Conservation (phyloP, 2,888 invertebrate genomes). For the Amphipyra tragopoginis region DNA sequence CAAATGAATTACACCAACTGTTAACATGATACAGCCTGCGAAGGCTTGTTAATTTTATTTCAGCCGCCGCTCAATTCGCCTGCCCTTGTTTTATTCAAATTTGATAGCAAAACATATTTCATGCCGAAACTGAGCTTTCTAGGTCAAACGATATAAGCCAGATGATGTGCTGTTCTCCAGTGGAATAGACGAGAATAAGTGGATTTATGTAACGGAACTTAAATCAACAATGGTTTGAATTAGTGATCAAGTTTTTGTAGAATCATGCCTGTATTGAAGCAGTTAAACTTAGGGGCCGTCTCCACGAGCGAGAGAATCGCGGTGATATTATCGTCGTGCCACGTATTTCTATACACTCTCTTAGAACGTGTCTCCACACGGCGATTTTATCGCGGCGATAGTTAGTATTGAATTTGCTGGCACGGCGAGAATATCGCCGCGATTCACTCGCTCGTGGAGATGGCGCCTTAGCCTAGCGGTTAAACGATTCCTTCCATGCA, state of each 20-base stretch:
- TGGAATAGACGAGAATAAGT: conserved; percentile 61
- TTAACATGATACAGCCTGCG: conserved; percentile 64
- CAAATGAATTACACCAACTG: conserved; percentile 69
- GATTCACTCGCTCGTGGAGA: too few species aligned
- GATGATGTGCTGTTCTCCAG: conserved; percentile 54
- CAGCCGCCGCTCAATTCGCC: conserved; percentile 50
- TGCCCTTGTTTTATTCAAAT: conserved; percentile 73
- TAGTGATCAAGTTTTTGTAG: neutral
- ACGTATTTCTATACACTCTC: too few species aligned
- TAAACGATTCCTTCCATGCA: too few species aligned
- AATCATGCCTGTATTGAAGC: too few species aligned
- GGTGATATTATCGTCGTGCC: too few species aligned
- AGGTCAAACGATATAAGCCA: conserved; percentile 64
- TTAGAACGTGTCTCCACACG: too few species aligned
- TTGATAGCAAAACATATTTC: conserved; percentile 82
- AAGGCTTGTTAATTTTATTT: conserved; percentile 73
- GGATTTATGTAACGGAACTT: conserved; percentile 59
- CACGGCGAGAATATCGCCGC: too few species aligned
- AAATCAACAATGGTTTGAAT: conserved; percentile 39
- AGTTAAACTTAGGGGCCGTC: too few species aligned
- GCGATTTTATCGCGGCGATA: too few species aligned
- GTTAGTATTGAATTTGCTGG: too few species aligned
- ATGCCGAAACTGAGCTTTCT: conserved; percentile 73
- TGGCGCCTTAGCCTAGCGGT: too few species aligned
- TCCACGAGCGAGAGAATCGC: too few species aligned